Evolutionary conservation across 1,140 invertebrate genomes (phyloP).

Genomic region (Drosophila persimilis): DNA sequence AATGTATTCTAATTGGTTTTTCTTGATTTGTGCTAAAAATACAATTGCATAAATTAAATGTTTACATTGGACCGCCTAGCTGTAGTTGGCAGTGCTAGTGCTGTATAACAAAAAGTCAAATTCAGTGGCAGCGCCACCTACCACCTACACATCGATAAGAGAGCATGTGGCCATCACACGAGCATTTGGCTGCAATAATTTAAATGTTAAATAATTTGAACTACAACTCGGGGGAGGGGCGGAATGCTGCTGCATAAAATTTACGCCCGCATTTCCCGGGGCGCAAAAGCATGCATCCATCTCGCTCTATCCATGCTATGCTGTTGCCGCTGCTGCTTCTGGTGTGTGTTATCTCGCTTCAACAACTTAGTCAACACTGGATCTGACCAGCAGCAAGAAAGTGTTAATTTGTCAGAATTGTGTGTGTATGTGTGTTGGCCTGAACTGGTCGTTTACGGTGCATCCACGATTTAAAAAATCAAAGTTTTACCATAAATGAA

Average conservation of each 20-base stretch:
- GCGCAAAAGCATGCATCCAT: neutral
- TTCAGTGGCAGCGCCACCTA: constrained; percentile 41
- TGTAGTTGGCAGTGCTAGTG: constrained; percentile 30
- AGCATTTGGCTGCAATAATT: too few relatives aligned
- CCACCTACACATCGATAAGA: constrained; percentile 3
- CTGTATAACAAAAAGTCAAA: constrained; percentile 29
- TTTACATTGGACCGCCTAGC: constrained; percentile 48
- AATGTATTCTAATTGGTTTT: constrained; percentile 47
- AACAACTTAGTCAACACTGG: constrained; percentile 33
- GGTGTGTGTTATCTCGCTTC: constrained; percentile 8
- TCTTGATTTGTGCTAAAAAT: constrained; percentile 16
- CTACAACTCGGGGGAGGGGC: too few relatives aligned
- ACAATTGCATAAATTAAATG: constrained; percentile 74
- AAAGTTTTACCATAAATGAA: constrained; percentile 40
- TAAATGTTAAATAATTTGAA: too few relatives aligned
- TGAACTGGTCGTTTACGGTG: too few relatives aligned
- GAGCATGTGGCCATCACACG: too few relatives aligned
- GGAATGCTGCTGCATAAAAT: too few relatives aligned
- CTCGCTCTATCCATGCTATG: too few relatives aligned
- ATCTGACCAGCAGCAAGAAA: constrained; percentile 43
- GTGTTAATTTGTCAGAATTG: constrained; percentile 69
- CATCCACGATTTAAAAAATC: too few relatives aligned
- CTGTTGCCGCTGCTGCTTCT: neutral
- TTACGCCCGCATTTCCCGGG: too few relatives aligned
- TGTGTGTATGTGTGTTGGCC: constrained; percentile 16